Evolutionary conservation across 2,888 invertebrate species (phyloP), one percentile per base, ranked within the genome.

Genomic region (Tipula lateralis): DNA sequence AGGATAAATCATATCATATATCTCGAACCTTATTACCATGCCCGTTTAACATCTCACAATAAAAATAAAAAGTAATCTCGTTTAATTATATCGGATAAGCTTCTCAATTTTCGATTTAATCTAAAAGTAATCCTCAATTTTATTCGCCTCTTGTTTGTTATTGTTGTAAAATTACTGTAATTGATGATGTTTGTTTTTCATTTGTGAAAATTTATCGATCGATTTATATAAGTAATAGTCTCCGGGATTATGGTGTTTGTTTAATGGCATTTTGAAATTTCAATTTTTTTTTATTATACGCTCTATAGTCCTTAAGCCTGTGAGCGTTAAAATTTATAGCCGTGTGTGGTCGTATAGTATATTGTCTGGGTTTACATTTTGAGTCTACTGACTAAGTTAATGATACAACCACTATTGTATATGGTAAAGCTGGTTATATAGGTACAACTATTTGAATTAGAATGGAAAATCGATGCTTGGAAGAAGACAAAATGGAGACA

Each of bases 121-220:
- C 66, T 12, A 66, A 9, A 66, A 66, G 24, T 66, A 66, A 66
- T 66, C 66, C 66, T 66, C 9, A 66, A 24, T 66, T 66, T n/a
- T 66, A 24, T 24, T 66, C 66, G 66, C 66, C 66, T 24, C 9
- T 66, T 44, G 44, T 44, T 82, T 6, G 2, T 30, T n/a, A n/a
- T 29, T 30, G 30, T 30, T 83, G 83, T 83, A 83, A 83, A 30
- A 83, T 83, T 84, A 36, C 12, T 39, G 34, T 84, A 39, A 66
- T 66, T 66, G 66, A 66, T 66, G 66, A 66, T 66, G 66, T 66
- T 44, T 66, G 12, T 66, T 66, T 66, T 66, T 66, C 16, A 9
- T 24, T 9, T 19, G 24, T 66, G 66, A 66, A 19, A 66, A 66
- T 66, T 24, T 66, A 66, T 66, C 12, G 66, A 66, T 66, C 66